Percentiles rank a stretch among this genome's conserved stretches.
These are phyloP conservation scores for Ianthella basta DNA, from an alignment of 37 sponge, comb jelly and placozoan species.

Conservation along the genomic window DNA sequence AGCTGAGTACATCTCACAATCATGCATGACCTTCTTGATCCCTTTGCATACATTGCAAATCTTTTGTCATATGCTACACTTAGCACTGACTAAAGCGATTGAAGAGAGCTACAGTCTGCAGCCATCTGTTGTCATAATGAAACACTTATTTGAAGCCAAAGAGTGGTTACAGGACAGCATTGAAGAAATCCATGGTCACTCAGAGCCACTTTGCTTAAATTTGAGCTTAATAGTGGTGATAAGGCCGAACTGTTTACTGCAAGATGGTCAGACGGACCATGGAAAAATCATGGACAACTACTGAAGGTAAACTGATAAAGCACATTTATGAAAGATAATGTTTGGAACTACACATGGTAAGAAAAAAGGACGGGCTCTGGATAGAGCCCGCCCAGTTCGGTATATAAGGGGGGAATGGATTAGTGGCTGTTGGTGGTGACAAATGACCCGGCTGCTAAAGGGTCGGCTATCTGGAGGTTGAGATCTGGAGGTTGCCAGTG, in stretches of 20 bases:
- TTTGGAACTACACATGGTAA: too few species aligned
- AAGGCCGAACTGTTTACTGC: slow-evolving; percentile 13
- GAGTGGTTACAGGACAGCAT: slow-evolving; percentile 27
- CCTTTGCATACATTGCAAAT: too few species aligned
- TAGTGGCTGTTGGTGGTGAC: too few species aligned
- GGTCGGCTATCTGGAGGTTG: too few species aligned
- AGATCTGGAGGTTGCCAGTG: too few species aligned
- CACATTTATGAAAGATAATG: too few species aligned
- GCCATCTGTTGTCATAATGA: not conserved
- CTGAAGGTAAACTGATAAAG: not conserved
- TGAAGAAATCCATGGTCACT: slow-evolving; percentile 33
- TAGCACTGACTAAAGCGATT: not conserved
- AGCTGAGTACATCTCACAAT: too few species aligned
- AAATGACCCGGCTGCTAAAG: too few species aligned
- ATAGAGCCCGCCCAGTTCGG: too few species aligned
- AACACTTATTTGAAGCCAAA: slow-evolving; percentile 20
- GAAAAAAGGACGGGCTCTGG: too few species aligned
- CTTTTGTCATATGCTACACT: not conserved
- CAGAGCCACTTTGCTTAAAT: slow-evolving; percentile 37
- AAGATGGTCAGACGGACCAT: not conserved
- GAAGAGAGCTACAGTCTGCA: slow-evolving; percentile 32
- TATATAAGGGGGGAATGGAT: too few species aligned
- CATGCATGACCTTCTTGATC: too few species aligned
- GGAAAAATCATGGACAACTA: slow-evolving; percentile 26
- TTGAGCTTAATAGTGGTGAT: not conserved